These are phyloP conservation scores for Lucinisca nassula DNA, from an alignment of 2,888 invertebrate genomes.

Conservation along the genomic window DNA sequence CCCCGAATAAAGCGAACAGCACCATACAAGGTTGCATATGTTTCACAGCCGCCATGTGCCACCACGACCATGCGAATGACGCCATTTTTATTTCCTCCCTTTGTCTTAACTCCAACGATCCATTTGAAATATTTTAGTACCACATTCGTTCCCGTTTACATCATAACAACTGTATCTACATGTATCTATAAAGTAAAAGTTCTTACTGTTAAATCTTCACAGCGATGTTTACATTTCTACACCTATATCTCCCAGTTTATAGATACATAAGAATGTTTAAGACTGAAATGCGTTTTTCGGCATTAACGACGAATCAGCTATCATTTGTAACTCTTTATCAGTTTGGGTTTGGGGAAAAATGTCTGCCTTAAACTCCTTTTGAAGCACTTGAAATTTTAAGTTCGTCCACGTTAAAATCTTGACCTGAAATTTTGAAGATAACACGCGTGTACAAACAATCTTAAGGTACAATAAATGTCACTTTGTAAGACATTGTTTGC, in stretches of 20 bases:
- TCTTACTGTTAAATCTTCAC: neutral
- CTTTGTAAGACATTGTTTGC: neutral
- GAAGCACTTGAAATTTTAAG: neutral
- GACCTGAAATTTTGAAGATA: neutral
- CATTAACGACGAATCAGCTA: neutral
- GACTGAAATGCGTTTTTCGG: neutral
- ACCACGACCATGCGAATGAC: neutral
- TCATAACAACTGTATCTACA: no score
- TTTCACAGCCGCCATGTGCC: neutral
- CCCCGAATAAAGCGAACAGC: neutral
- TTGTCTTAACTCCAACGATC: neutral
- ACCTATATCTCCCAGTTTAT: neutral
- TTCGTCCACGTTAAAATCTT: conserved; percentile 1
- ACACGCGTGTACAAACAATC: neutral
- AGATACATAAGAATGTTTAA: neutral
- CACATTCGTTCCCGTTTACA: no score
- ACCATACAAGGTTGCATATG: neutral
- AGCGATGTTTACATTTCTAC: neutral
- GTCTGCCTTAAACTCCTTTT: conserved; percentile 7
- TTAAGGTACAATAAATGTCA: neutral
- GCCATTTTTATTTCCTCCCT: neutral
- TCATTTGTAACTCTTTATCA: neutral
- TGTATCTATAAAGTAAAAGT: conserved; percentile 7
- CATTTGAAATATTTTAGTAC: neutral
- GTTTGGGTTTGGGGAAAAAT: neutral